Conservation (phyloP, 2,888 invertebrate species). For the Chrysolina haemoptera region DNA sequence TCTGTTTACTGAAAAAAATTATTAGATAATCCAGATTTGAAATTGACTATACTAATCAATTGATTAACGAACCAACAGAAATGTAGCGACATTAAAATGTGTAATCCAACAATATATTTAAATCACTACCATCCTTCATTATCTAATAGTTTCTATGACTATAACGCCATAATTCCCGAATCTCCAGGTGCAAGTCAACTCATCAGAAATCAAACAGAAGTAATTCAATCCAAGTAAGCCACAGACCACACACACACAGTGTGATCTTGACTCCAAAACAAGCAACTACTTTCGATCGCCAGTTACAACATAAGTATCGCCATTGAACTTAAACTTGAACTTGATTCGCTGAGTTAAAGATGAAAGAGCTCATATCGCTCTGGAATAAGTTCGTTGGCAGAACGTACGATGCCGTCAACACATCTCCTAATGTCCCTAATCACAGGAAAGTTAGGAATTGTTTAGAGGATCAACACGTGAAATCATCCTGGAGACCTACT, state of each 20-base stretch:
- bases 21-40: too few species aligned
- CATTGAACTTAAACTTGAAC: conserved; percentile 41
- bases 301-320: conserved; percentile 2
- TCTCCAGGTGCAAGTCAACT: not conserved
- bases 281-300: conserved; percentile 11
- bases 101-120: too few species aligned
- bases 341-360: conserved; percentile 49
- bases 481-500: not conserved
- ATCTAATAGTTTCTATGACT: too few species aligned
- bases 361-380: conserved; percentile 63
- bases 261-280: conserved; percentile 15
- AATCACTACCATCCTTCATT: too few species aligned
- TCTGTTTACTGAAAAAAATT: too few species aligned
- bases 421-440: conserved; percentile 36
- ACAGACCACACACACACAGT: not conserved
- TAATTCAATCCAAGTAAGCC: not conserved
- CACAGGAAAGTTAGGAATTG: conserved; percentile 39
- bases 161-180: not conserved
- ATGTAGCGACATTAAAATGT: too few species aligned
- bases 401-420: conserved; percentile 62
- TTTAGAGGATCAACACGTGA: conserved; percentile 14
- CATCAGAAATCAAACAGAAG: not conserved
- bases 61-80: too few species aligned
- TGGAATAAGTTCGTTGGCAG: conserved; percentile 61
- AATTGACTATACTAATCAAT: too few species aligned